Base-by-base conservation (phyloP, 2,113 vertebrate genomes). In the Paracanthobrama guichenoti region DNA sequence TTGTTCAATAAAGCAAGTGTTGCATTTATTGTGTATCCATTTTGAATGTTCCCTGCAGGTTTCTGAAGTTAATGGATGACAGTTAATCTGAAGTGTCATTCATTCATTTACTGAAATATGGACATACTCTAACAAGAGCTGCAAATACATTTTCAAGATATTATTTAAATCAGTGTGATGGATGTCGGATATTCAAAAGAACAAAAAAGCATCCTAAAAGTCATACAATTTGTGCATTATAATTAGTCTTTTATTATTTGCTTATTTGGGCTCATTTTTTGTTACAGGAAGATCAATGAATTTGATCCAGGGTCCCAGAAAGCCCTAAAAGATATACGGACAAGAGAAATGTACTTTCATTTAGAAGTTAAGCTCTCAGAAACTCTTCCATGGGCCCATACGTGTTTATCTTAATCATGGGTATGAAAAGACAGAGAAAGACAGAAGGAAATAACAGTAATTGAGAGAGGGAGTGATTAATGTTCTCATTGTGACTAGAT, bases 381-480 rank as follows among this genome's bases (percentile, higher is more conserved):
- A 79, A 71, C 60, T 72, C 48, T 57, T 12, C 20, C 24, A 39
- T 31, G 35, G 35, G 12, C 44, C 24, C 62, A 50, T 50, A 3
- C 2, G 26, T 67, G 73, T 77, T 84, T 84, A 14, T 67, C 62
- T 77, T 77, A 46, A 76, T 64, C n/a, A 3, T 53, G 8, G 14
- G 12, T 64, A 6, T 53, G 28, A 84, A 66, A 66, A 50, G 44
- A 3, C 28, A 76, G 44, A 66, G 57, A 62, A 50, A 69, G 67
- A 81, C 6, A 64, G 67, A 62, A 31, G 39, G 28, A 26, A 76
- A 39, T 50, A n/a, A 84, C 50, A 78, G 80, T 74, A 82, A 44
- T 83, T 67, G 80, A 83, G 81, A 83, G 39, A 82, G 67, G 13
- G 42, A 3, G 60, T 24, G 81, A 83, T 83, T 83, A 73, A 86